Base-by-base conservation (phyloP, 2,888 invertebrate genomes). In the Oxytorus armatus region DNA sequence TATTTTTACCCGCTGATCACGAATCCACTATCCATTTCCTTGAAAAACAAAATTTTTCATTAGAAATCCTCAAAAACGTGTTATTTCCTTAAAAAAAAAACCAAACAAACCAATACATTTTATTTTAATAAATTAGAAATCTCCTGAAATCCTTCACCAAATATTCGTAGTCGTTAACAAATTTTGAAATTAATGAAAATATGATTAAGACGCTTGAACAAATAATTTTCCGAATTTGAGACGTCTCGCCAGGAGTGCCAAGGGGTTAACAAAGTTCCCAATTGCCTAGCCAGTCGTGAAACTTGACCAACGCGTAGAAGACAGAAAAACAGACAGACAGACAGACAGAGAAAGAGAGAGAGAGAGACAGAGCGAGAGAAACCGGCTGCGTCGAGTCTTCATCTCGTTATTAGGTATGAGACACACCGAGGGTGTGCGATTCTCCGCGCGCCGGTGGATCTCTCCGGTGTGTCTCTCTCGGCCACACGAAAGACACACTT, bases 391-490 rank as follows among this genome's bases (percentile, higher is more conserved):
- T 68, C 73, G 69, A 77, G 77, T 69, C 80, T 80, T 80, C 73
- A 77, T 77, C 80, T 80, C 73, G 77, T 80, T 80, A 80, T 80
- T 80, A 77, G 80, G 69, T 73, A 77, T 77, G 77, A 80, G 80
- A 80, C 73, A 74, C 29, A 65, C 65, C 14, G 77, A 77, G 77
- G 77, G 69, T 69, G 77, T 59, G 72, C 49, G 69, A 77, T 77
- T 73, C 61, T 76, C 59, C 57, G 70, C 68, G 72, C 47, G 49
- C 44, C 16, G 57, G 8, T 39, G 63, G 42, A 70, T 79, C 76
- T 80, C 80, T 77, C 72, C 68, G 63, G 76, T 77, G 80, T 80
- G 39, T 61, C 42, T 73, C 49, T 29, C 25, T 63, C 65, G 47
- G 75, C 25, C 51, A 57, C 70, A 16, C 69, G 65, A 70, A 59